A percentile compares a stretch with the other conserved stretches of the same genome.
phyloP scores from a whole-genome alignment of 2,888 invertebrate species.

The Macroteleia sp. region DNA sequence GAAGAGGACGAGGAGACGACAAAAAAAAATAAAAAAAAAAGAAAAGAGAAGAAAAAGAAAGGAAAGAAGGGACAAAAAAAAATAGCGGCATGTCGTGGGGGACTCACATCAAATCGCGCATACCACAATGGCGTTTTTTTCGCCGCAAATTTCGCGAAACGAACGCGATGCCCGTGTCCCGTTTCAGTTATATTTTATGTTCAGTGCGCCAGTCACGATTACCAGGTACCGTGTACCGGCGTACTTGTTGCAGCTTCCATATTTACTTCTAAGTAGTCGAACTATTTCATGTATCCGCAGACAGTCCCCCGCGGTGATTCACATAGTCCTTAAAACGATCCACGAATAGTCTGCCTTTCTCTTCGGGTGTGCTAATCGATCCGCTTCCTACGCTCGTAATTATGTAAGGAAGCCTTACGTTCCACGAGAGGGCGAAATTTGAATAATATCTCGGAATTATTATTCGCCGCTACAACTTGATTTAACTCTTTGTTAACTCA shows the following conservation, averaged over 20 bases:
- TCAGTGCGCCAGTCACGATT: constrained; percentile 61
- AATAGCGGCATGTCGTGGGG: neutral
- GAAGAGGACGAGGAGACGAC: too few species aligned
- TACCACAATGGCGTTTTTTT: constrained; percentile 38
- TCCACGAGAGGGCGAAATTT: constrained; percentile 71
- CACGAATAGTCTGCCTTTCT: constrained; percentile 82
- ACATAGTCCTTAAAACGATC: constrained; percentile 81
- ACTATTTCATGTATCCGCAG: constrained; percentile 66
- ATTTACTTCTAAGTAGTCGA: constrained; percentile 67
- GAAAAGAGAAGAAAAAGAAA: too few species aligned
- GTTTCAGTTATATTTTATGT: constrained; percentile 61
- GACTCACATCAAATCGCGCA: constrained; percentile 36
- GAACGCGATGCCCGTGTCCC: constrained; percentile 36
- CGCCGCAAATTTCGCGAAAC: constrained; percentile 42
- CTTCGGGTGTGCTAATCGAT: constrained; percentile 84
- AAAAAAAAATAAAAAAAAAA: too few species aligned
- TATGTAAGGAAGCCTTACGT: constrained; percentile 78
- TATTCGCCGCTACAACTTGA: constrained; percentile 60
- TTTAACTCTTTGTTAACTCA: constrained; percentile 59
- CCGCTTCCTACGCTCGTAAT: constrained; percentile 83
- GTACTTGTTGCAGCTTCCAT: constrained; percentile 66
- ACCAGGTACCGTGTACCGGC: constrained; percentile 56
- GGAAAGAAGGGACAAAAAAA: neutral
- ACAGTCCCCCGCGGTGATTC: constrained; percentile 80
- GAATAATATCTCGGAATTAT: constrained; percentile 63